Evolutionary conservation across 2,888 invertebrate genomes (phyloP).

Genomic region (Dicyrtoma fusca): DNA sequence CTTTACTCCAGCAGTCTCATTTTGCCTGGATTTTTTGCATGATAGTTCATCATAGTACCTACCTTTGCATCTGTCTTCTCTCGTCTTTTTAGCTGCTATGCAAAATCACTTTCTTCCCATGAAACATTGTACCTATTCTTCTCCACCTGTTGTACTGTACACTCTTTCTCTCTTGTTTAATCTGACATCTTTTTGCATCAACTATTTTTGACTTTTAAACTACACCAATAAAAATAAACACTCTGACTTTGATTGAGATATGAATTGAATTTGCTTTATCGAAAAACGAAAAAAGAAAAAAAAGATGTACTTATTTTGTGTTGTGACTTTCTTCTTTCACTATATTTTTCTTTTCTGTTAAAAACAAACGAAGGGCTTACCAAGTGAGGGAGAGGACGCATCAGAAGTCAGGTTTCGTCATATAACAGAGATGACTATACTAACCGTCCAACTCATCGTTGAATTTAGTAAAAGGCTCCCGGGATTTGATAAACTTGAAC

Average conservation of each 20-base stretch:
- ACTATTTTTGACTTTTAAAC: not conserved
- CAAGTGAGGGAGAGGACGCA: constrained; percentile 67
- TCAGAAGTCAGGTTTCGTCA: constrained; percentile 88
- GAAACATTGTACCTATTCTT: too few relatives aligned
- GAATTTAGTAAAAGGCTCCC: constrained; percentile 97
- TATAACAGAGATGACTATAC: constrained; percentile 96
- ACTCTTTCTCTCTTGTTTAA: not conserved
- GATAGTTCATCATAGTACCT: not conserved
- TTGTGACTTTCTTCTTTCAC: not conserved
- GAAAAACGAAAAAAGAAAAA: too few relatives aligned
- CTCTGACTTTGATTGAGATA: not conserved
- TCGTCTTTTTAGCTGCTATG: too few relatives aligned
- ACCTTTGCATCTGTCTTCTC: not conserved
- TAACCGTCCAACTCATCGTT: constrained; percentile 95
- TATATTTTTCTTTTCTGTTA: constrained; percentile 39
- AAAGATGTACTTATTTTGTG: constrained; percentile 1
- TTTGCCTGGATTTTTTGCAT: not conserved
- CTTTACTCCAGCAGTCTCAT: not conserved
- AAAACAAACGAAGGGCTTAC: constrained; percentile 48
- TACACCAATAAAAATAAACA: too few relatives aligned
- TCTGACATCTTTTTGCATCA: not conserved
- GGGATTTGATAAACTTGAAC: constrained; percentile 89
- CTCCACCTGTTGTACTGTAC: not conserved
- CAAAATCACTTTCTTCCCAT: too few relatives aligned
- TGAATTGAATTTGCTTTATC: not conserved